These are phyloP conservation scores for Drosophila paucipuncta DNA, from an alignment of 2,888 invertebrate genomes.

Conservation along the genomic window DNA sequence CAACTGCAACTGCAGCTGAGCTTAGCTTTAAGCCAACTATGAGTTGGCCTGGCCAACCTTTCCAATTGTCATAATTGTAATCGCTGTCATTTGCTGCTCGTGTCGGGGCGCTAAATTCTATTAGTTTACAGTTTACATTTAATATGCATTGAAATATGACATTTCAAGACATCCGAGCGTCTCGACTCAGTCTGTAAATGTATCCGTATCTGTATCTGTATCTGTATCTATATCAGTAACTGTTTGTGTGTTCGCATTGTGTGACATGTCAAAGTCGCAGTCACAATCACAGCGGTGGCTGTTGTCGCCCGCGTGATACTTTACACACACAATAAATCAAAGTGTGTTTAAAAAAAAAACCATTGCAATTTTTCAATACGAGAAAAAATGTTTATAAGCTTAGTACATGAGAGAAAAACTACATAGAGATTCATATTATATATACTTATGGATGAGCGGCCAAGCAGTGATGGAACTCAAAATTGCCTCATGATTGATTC, in stretches of 20 bases:
- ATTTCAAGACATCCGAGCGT: conserved; percentile 56
- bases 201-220: conserved; percentile 16
- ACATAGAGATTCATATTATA: not conserved
- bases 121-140: conserved; percentile 60
- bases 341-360: conserved; percentile 29
- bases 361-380: conserved; percentile 4
- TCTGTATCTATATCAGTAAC: conserved; percentile 21
- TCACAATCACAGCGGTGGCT: conserved; percentile 69
- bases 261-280: conserved; percentile 71
- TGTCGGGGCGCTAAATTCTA: conserved; percentile 67
- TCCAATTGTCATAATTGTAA: conserved; percentile 63
- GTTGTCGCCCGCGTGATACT: conserved; percentile 78
- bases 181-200: conserved; percentile 6
- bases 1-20: conserved; percentile 44
- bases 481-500: conserved; percentile 46
- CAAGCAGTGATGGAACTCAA: conserved; percentile 31
- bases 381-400: conserved; percentile 14
- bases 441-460: not conserved
- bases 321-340: conserved; percentile 74
- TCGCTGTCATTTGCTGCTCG: conserved; percentile 64
- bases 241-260: conserved; percentile 39
- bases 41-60: conserved; percentile 64
- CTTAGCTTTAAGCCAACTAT: conserved; percentile 20
- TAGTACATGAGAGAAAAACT: conserved; percentile 29
- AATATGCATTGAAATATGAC: conserved; percentile 69